Evolutionary conservation across 1,140 invertebrate genomes (phyloP), one percentile per base, ranked within the genome.

Genomic region (Cydia amplana): DNA sequence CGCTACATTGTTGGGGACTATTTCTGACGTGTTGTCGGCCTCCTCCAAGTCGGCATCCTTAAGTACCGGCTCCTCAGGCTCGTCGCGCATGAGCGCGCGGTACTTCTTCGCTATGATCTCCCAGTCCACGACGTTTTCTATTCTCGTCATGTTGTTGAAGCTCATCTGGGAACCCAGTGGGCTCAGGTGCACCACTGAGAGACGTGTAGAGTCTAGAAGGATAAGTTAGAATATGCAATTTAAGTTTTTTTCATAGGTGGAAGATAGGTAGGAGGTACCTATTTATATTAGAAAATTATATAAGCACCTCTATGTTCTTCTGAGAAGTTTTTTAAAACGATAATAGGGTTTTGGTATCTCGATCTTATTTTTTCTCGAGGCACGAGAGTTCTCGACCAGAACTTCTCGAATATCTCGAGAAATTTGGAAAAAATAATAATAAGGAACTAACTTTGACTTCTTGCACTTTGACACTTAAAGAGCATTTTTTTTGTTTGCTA

Each of bases 71-170:
- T 95, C 95, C 60, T 95, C 94, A 6, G 94, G 91, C 73, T 91
- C 90, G 72, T 95, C 95, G 9, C 97, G 95, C 85, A 95, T 95
- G 1, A 98, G 92, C 0, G 96, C 95, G n/a, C 97, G 94, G 86
- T 98, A 98, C 83, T 97, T 97, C 88, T 97, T 97, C 9, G 97
- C 96, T 32, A 98, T 98, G 1, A 95, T 93, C 80, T 97, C 96
- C 98, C 98, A 98, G 87, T 98, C 97, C 4, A 97, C 96, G 0
- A 98, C 97, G 82, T 97, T 98, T 87, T 98, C 97, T 75, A 98
- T 97, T 77, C 96, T 94, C 16, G 95, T 96, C 63, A 94, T 91
- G 82, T 95, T 94, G 80, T 95, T 95, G 85, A 97, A 97, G 80
- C 97, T 97, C 67, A 97, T 85, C 83, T 97, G 97, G 2, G 96